phyloP scores from a whole-genome alignment of 2,797 vertebrate genomes.

The Cygnus olor region DNA sequence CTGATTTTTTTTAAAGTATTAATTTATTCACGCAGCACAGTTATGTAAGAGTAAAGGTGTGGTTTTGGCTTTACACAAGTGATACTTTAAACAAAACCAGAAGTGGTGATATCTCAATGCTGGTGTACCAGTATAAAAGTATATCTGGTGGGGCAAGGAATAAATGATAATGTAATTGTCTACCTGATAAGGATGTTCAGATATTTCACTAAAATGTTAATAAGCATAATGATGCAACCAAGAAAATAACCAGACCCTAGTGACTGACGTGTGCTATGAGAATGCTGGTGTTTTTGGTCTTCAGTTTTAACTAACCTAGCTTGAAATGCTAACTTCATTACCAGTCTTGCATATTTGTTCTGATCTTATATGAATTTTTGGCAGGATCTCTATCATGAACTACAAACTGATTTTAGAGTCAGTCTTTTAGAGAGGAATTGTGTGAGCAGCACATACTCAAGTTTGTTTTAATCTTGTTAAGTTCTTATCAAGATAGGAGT shows the following conservation, averaged over 20 bases:
- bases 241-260: background rate
- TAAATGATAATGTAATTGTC: background rate
- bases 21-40: background rate
- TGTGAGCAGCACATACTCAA: fast-evolving
- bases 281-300: background rate
- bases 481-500: background rate
- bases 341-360: background rate
- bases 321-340: background rate
- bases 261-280: background rate
- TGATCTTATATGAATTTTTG: background rate
- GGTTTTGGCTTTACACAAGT: background rate
- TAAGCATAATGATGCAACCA: background rate
- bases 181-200: background rate
- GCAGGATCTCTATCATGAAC: background rate
- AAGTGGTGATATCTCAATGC: background rate
- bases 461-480: background rate
- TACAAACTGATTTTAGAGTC: background rate
- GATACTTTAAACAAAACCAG: background rate
- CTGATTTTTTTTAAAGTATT: background rate
- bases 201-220: background rate
- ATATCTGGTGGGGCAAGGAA: background rate
- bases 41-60: background rate
- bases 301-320: background rate
- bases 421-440: background rate
- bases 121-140: background rate